Evolutionary conservation across 2,113 vertebrate species (phyloP).

Genomic region (Phasianus colchicus): DNA sequence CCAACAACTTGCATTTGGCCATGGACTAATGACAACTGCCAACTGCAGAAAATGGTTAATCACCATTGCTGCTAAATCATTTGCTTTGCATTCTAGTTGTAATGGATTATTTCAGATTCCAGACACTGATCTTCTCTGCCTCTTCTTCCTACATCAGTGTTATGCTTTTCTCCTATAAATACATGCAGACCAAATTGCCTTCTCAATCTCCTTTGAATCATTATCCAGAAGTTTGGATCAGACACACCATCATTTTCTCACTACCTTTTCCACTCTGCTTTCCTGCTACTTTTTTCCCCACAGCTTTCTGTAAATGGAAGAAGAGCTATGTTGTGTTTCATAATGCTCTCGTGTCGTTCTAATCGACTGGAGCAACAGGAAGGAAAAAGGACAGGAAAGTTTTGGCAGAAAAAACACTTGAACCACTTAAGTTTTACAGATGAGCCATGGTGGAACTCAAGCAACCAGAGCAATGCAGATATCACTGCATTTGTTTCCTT

Average conservation of each 20-base stretch:
- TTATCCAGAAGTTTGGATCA: not conserved
- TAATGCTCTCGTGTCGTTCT: not conserved
- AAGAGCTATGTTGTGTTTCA: not conserved
- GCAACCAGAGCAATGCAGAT: not conserved
- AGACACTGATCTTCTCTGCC: not conserved
- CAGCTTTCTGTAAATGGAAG: not conserved
- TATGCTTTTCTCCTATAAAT: not conserved
- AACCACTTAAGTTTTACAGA: not conserved
- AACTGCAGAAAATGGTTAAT: not conserved
- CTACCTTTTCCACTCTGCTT: not conserved
- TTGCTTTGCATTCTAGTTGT: not conserved
- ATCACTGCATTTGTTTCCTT: not conserved
- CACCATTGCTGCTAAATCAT: not conserved
- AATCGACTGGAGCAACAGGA: not conserved
- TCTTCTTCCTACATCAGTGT: not conserved
- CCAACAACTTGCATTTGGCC: constrained; percentile 24
- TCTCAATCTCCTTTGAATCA: not conserved
- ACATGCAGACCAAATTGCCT: not conserved
- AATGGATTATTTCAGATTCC: not conserved
- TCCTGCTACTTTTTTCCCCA: not conserved
- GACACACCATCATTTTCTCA: not conserved
- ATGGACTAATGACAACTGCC: not conserved
- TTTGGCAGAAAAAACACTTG: not conserved
- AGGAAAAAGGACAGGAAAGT: not conserved
- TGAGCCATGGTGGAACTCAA: not conserved